Conservation (phyloP, 2,888 invertebrate species). For the Folsomia candida region DNA sequence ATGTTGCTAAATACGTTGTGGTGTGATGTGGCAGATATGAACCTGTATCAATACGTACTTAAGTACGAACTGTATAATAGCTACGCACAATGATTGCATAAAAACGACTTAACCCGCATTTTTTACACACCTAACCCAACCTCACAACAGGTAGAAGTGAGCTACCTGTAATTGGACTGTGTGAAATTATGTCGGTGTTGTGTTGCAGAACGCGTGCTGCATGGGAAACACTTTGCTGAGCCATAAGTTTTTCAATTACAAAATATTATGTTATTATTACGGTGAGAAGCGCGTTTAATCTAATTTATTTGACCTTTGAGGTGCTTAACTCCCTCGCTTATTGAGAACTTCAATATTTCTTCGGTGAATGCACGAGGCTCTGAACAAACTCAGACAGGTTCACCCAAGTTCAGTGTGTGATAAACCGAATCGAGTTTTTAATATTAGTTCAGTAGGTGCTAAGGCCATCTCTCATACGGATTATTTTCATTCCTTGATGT, state of each 20-base stretch:
- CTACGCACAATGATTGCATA: background rate
- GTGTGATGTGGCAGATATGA: too few relatives aligned
- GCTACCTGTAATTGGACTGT: too few relatives aligned
- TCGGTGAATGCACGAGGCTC: background rate
- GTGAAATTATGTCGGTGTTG: background rate
- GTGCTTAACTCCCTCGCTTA: background rate
- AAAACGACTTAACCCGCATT: background rate
- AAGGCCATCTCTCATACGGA: too few relatives aligned
- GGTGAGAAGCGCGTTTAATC: background rate
- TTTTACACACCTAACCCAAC: background rate
- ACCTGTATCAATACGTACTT: too few relatives aligned
- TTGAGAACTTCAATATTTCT: background rate
- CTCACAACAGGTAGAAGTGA: too few relatives aligned
- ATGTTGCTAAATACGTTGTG: too few relatives aligned
- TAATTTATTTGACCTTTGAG: background rate
- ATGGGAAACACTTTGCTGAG: background rate
- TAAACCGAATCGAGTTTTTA: background rate
- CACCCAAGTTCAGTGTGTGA: background rate
- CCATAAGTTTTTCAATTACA: background rate
- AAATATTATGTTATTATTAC: background rate
- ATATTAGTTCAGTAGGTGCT: background rate
- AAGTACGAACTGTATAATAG: too few relatives aligned
- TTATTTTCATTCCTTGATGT: too few relatives aligned
- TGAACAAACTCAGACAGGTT: background rate
- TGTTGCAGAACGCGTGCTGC: background rate